Percentiles rank a stretch among this genome's conserved stretches.
These are phyloP conservation scores for Holcopasites calliopsidis DNA, from an alignment of 1,140 invertebrate species.

Conservation along the genomic window DNA sequence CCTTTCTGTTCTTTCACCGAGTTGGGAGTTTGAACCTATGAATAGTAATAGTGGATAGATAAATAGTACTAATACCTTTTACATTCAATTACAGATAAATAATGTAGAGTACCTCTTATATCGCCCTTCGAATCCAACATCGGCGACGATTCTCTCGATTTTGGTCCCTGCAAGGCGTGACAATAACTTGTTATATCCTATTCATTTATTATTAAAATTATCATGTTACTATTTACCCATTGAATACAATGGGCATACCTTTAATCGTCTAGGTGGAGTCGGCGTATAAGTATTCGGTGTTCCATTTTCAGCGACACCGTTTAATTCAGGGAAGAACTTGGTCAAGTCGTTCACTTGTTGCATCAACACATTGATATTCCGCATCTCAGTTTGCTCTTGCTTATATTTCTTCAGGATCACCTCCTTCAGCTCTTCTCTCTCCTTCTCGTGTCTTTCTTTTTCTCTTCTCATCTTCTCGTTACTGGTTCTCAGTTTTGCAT, in stretches of 20 bases:
- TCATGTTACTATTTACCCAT: no score
- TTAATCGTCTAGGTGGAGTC: slow-evolving; percentile 81
- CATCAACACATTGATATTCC: slow-evolving; percentile 84
- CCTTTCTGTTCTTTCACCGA: slow-evolving; percentile 71
- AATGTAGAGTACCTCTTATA: slow-evolving; percentile 70
- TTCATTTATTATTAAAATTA: neutral
- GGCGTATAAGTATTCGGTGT: slow-evolving; percentile 76
- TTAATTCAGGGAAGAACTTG: slow-evolving; percentile 85
- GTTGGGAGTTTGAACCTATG: slow-evolving; percentile 36
- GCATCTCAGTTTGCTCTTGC: slow-evolving; percentile 83
- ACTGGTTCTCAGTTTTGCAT: slow-evolving; percentile 94
- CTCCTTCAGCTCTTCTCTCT: slow-evolving; percentile 85
- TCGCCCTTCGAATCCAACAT: slow-evolving; percentile 78
- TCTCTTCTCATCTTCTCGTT: slow-evolving; percentile 94
- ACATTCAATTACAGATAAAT: no score
- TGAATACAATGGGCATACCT: slow-evolving; percentile 71
- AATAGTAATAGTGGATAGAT: no score
- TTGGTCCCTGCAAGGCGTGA: slow-evolving; percentile 75
- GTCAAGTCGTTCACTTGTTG: slow-evolving; percentile 89
- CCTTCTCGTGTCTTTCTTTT: slow-evolving; percentile 90
- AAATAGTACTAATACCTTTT: no score
- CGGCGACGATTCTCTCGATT: slow-evolving; percentile 83
- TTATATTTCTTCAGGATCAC: slow-evolving; percentile 79
- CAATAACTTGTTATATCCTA: neutral
- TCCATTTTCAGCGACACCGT: slow-evolving; percentile 66